These are phyloP conservation scores for Pardosa pseudoannulata DNA, from an alignment of 2,888 invertebrate genomes.

Conservation along the genomic window DNA sequence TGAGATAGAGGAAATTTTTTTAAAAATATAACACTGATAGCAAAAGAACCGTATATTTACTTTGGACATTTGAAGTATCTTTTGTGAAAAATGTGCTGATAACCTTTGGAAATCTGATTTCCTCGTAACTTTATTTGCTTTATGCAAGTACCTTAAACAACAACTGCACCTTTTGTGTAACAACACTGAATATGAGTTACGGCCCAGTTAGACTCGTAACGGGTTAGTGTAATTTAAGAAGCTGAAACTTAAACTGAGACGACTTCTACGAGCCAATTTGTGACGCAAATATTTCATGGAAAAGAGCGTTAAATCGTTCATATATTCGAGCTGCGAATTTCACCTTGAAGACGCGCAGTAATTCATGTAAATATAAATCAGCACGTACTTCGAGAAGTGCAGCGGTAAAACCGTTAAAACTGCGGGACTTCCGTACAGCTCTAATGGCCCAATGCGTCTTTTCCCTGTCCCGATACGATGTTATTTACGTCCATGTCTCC, in stretches of 20 bases:
- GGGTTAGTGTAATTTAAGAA: not conserved
- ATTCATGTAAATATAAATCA: constrained; percentile 9
- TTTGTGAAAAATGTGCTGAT: no score
- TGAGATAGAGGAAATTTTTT: no score
- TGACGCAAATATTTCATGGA: not conserved
- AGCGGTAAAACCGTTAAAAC: not conserved
- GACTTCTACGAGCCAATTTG: not conserved
- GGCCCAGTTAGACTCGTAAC: not conserved
- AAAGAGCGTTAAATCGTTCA: not conserved
- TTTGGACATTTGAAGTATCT: no score
- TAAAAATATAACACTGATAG: no score
- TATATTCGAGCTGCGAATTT: not conserved
- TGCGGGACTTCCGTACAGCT: not conserved
- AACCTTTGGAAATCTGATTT: no score
- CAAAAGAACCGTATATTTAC: no score
- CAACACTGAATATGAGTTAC: not conserved
- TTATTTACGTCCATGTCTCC: not conserved
- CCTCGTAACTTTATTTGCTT: no score
- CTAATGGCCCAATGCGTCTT: not conserved
- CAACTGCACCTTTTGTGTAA: not conserved
- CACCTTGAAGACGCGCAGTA: not conserved
- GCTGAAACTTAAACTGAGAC: not conserved
- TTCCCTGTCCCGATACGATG: not conserved
- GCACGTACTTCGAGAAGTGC: not conserved
- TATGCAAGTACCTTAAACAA: no score